phyloP scores from a whole-genome alignment of 2,888 invertebrate species.

The Gnatocerus cornutus region DNA sequence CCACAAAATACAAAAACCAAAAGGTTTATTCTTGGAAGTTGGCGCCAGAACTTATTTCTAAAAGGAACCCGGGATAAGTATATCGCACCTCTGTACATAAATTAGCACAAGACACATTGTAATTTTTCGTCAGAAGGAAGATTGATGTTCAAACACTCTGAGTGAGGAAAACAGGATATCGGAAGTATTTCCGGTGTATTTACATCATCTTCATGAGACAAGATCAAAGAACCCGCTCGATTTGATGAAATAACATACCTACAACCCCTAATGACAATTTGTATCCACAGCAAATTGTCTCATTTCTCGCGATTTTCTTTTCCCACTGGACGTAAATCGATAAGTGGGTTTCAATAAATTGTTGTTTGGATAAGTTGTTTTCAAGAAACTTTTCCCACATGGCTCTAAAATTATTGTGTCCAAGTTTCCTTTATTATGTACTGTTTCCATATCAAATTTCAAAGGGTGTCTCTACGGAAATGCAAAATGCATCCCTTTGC shows the following conservation, averaged over 20 bases:
- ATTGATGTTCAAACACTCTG: not conserved
- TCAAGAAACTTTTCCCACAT: constrained; percentile 14
- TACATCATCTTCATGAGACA: not conserved
- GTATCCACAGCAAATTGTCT: constrained; percentile 19
- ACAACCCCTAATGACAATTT: constrained; percentile 13
- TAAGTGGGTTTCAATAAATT: constrained; percentile 24
- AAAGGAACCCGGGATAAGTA: too few relatives aligned
- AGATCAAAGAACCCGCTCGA: constrained; percentile 16
- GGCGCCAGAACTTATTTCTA: not conserved
- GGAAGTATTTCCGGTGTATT: constrained; percentile 13
- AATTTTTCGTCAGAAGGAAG: not conserved
- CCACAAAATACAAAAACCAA: not conserved
- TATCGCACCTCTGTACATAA: too few relatives aligned
- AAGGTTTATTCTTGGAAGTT: constrained; percentile 13
- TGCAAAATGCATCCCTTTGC: constrained; percentile 8
- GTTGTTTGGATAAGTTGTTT: constrained; percentile 32
- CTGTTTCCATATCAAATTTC: constrained; percentile 10
- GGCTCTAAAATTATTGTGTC: constrained; percentile 15
- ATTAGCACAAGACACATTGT: too few relatives aligned
- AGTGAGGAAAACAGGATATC: constrained; percentile 9
- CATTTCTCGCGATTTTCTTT: constrained; percentile 22
- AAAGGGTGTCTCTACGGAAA: constrained; percentile 10
- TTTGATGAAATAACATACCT: constrained; percentile 5
- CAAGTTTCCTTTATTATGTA: constrained; percentile 16
- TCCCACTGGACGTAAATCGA: constrained; percentile 24